phyloP scores from a whole-genome alignment of 2,113 vertebrate genomes.

The Australoheros scitulus region DNA sequence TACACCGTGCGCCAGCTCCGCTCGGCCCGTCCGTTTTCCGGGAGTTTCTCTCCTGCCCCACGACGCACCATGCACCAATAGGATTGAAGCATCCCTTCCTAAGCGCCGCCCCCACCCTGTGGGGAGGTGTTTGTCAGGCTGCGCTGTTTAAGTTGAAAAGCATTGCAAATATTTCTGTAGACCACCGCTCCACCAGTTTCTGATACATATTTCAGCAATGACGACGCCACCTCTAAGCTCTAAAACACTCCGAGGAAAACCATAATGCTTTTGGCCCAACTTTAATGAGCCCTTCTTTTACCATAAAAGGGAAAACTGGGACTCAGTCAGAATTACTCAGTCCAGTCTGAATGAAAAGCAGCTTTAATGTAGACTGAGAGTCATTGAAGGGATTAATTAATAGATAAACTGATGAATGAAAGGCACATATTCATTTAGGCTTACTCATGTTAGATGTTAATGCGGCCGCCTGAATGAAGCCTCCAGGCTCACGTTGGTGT shows the following conservation, averaged over 20 bases:
- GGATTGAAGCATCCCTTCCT: neutral
- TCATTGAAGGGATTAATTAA: fast-evolving
- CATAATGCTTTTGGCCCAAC: neutral
- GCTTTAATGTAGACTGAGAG: neutral
- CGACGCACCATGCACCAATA: conserved; percentile 38
- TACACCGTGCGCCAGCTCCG: conserved; percentile 36
- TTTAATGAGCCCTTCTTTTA: conserved; percentile 25
- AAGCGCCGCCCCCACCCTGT: conserved; percentile 39
- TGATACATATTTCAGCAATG: conserved; percentile 60
- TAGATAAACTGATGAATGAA: neutral
- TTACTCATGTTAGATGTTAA: neutral
- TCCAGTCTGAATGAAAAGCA: neutral
- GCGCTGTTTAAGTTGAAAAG: conserved; percentile 23
- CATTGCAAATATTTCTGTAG: conserved; percentile 43
- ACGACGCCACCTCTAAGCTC: conserved; percentile 42
- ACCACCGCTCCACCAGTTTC: conserved; percentile 28
- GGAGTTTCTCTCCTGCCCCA: conserved; percentile 46
- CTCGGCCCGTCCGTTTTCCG: conserved; percentile 39
- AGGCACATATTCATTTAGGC: neutral
- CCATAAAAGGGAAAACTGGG: conserved; percentile 67
- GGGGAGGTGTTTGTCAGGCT: conserved; percentile 48
- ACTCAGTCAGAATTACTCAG: neutral
- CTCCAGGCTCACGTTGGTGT: neutral
- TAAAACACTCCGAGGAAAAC: conserved; percentile 29
- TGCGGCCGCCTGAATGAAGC: neutral